Evolutionary conservation across 2,888 invertebrate species (phyloP).

Genomic region (Dusona sp.): DNA sequence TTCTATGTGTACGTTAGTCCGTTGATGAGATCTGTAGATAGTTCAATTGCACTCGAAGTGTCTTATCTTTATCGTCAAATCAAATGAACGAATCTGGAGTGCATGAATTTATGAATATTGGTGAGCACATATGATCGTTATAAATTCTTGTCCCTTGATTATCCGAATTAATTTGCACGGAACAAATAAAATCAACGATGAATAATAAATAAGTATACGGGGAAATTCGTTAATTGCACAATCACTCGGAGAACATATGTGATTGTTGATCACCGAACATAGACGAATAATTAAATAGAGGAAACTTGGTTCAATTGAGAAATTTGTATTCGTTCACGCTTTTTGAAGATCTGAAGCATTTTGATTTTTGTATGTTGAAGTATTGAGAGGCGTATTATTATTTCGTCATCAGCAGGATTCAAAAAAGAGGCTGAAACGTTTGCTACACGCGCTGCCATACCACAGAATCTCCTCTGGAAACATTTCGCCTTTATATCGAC

Average conservation of each 20-base stretch:
- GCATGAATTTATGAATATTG: constrained; percentile 38
- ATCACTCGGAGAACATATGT: too few species aligned
- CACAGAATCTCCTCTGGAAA: constrained; percentile 21
- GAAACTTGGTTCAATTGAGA: neutral
- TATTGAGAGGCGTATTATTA: neutral
- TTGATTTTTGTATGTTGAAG: neutral
- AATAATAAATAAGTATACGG: neutral
- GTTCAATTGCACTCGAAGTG: constrained; percentile 48
- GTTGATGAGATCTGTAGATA: constrained; percentile 45
- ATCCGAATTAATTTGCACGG: neutral
- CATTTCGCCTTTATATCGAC: constrained; percentile 43
- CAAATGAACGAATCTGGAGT: constrained; percentile 3
- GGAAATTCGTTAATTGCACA: neutral
- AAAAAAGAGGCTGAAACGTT: neutral
- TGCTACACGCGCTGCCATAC: constrained; percentile 21
- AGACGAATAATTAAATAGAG: neutral
- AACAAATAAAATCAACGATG: neutral
- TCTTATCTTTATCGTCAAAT: constrained; percentile 41
- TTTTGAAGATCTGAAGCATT: neutral
- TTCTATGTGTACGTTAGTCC: neutral
- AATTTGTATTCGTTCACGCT: neutral
- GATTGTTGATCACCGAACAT: too few species aligned
- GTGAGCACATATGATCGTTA: constrained; percentile 9
- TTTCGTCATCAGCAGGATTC: constrained; percentile 14
- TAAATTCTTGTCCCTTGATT: constrained; percentile 34